These are phyloP conservation scores for Oegoconia quadripuncta DNA, from an alignment of 2,888 invertebrate species.

Conservation along the genomic window DNA sequence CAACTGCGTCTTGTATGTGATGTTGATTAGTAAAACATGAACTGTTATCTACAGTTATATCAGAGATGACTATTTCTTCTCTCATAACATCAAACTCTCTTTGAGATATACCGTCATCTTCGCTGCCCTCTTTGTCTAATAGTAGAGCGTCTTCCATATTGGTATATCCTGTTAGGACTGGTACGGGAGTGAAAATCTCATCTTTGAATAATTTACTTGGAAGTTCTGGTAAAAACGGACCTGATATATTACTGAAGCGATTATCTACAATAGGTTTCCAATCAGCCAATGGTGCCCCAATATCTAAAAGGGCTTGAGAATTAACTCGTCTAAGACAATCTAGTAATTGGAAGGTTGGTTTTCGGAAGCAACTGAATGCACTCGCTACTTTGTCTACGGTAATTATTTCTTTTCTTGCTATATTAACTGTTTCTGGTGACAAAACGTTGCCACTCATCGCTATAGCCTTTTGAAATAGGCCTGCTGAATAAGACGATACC, in stretches of 20 bases:
- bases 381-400: constrained; percentile 82
- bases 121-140: constrained; percentile 73
- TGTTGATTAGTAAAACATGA: constrained; percentile 82
- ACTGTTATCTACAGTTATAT: constrained; percentile 78
- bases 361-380: constrained; percentile 83
- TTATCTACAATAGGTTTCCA: constrained; percentile 90
- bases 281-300: constrained; percentile 78
- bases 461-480: constrained; percentile 86
- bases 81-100: constrained; percentile 81
- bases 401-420: constrained; percentile 79
- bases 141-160: constrained; percentile 89
- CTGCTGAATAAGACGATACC: constrained; percentile 82
- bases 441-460: constrained; percentile 89
- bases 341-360: constrained; percentile 82
- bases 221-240: constrained; percentile 83
- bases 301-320: constrained; percentile 79
- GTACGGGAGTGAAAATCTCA: constrained; percentile 83
- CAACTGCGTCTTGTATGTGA: constrained; percentile 84
- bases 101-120: constrained; percentile 80
- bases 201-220: constrained; percentile 81
- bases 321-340: constrained; percentile 83
- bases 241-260: constrained; percentile 82
- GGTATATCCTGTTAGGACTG: constrained; percentile 87
- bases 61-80: constrained; percentile 80
- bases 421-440: constrained; percentile 80